Evolutionary conservation across 2,797 vertebrate species (phyloP).

Genomic region (Chromis chromis): DNA sequence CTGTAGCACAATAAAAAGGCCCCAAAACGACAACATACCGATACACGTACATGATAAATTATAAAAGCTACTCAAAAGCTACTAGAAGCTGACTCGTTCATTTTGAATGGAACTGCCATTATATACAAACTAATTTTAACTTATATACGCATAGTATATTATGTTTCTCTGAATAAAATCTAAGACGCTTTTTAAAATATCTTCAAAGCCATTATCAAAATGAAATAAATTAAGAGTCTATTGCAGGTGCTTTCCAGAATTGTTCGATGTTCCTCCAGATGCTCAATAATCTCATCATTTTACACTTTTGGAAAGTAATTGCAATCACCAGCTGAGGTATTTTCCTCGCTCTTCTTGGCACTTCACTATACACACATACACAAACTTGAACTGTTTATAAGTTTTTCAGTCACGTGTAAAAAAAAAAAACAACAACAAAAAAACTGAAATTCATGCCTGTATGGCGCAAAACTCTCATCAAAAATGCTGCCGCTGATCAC

Average conservation of each 20-base stretch:
- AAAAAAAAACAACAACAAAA: conserved; percentile 13
- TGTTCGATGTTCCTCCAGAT: conserved; percentile 46
- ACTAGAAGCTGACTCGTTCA: conserved; percentile 66
- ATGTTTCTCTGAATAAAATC: conserved; percentile 71
- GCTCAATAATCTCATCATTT: conserved; percentile 41
- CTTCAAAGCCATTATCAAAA: conserved; percentile 75
- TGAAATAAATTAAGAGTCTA: conserved; percentile 77
- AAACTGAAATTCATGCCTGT: conserved; percentile 47
- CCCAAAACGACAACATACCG: conserved; percentile 63
- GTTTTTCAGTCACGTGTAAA: conserved; percentile 57
- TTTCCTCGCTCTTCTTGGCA: conserved; percentile 73
- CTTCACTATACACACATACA: conserved; percentile 70
- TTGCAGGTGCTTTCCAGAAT: conserved; percentile 73
- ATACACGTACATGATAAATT: conserved; percentile 64
- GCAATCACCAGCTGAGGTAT: conserved; percentile 68
- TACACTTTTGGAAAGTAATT: conserved; percentile 61
- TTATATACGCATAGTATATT: conserved; percentile 65
- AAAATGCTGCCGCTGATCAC: conserved; percentile 65
- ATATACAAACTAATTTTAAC: conserved; percentile 80
- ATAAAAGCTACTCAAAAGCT: conserved; percentile 80
- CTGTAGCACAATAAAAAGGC: conserved; percentile 70
- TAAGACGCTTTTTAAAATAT: conserved; percentile 65
- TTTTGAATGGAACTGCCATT: conserved; percentile 70
- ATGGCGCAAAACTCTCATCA: conserved; percentile 47
- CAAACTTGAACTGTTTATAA: conserved; percentile 43